Conservation (phyloP, 2,113 vertebrate genomes). For the Burhinus oedicnemus region DNA sequence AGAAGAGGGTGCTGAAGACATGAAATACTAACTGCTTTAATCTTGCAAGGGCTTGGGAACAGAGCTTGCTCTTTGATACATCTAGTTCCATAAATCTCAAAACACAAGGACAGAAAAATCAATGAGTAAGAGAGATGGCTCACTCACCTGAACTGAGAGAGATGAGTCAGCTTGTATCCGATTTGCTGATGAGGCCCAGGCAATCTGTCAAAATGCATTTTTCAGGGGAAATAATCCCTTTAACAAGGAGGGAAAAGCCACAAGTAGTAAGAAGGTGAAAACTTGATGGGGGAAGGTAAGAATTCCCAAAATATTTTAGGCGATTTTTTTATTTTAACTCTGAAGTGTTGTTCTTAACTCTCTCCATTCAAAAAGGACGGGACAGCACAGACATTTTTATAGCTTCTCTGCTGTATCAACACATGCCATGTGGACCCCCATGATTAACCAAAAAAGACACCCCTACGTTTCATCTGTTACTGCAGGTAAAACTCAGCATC, state of each 20-base stretch:
- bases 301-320: neutral
- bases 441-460: neutral
- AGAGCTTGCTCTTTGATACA: slow-evolving; percentile 25
- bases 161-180: neutral
- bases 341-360: neutral
- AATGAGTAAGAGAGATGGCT: slow-evolving; percentile 51
- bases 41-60: slow-evolving; percentile 43
- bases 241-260: neutral
- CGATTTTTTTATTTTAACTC: neutral
- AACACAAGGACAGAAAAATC: slow-evolving; percentile 60
- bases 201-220: slow-evolving; percentile 24
- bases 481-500: neutral
- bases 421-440: neutral
- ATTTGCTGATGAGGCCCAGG: neutral
- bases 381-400: neutral
- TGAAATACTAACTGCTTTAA: slow-evolving; percentile 27
- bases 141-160: neutral
- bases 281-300: neutral
- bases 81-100: slow-evolving; percentile 55
- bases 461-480: neutral
- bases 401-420: neutral
- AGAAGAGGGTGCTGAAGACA: neutral
- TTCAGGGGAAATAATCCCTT: neutral
- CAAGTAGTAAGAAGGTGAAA: neutral
- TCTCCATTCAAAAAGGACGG: neutral